Base-by-base conservation (phyloP, 2,888 invertebrate species). In the Chalcis sispes region DNA sequence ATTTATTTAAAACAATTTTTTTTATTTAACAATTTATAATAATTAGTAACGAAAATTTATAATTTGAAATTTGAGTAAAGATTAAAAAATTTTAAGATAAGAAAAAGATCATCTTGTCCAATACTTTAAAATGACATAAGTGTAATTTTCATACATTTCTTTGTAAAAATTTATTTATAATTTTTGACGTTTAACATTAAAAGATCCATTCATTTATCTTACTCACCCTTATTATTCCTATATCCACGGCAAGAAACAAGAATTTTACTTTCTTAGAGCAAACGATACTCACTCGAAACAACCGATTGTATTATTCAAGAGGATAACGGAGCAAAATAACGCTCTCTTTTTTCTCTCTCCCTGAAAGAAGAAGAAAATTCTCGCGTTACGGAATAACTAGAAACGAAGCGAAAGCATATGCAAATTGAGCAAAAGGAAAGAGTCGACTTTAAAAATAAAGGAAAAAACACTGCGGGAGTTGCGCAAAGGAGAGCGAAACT, bases 301-400 rank as follows among this genome's bases (percentile, higher is more conserved):
- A 77, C 73, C 64, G 70, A 73, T 77, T 77, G 73, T 77, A 77
- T 77, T 77, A 77, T 74, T 77, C 74, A 77, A 18, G 29, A 77
- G 77, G 74, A 74, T 71, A 77, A 77, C 66, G 52, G 77, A 77
- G 74, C 48, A 77, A 77, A 74, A 74, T 74, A 77, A 74, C 71
- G 73, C 70, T 18, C 56, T 64, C 75, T 70, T 4, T 56, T 70
- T 4, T 56, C 62, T 64, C 50, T 48, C 27, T 23, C 32, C 42
- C n/a, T 18, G 8, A 20, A 36, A 48, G 64, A 70, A 20, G 62
- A 32, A 56, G 66, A 66, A 74, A 71, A 77, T 77, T 77, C 73
- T 70, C 65, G 77, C 73, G 64, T 61, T 72, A 69, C 72, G 69
- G 62, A 72, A 77, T 72, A 72, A 72, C 72, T 69, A 72, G 77